phyloP scores from a whole-genome alignment of 2,113 vertebrate species.

The Cichladusa arquata region DNA sequence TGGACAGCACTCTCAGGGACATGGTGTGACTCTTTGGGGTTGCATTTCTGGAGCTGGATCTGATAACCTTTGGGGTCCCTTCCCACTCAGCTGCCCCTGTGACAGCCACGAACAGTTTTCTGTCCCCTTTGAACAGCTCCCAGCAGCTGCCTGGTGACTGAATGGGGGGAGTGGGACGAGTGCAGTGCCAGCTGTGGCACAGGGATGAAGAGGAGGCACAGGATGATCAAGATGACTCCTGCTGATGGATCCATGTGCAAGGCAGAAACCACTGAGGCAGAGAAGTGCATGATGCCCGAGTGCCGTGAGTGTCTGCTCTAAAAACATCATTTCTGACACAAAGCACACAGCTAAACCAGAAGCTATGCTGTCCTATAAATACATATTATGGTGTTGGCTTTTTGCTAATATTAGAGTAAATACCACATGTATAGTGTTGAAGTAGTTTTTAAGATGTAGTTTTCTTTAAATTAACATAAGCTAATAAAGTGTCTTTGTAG shows the following conservation, averaged over 20 bases:
- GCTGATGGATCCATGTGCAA: constrained; percentile 93
- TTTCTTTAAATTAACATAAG: too few relatives aligned
- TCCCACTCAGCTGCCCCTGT: too few relatives aligned
- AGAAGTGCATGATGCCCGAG: constrained; percentile 99
- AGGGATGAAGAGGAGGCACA: constrained; percentile 90
- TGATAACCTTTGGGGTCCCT: too few relatives aligned
- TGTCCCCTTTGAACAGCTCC: constrained; percentile 73
- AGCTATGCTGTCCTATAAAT: background rate
- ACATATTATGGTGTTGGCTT: too few relatives aligned
- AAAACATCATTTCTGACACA: background rate
- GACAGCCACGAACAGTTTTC: background rate
- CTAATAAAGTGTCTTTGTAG: too few relatives aligned
- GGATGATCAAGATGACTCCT: constrained; percentile 94
- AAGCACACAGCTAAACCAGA: background rate
- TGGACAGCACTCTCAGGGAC: background rate
- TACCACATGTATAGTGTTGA: too few relatives aligned
- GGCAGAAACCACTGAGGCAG: constrained; percentile 88
- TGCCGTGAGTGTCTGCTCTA: constrained; percentile 84
- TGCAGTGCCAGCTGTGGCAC: constrained; percentile 96
- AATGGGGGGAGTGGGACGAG: constrained; percentile 95
- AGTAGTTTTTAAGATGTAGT: too few relatives aligned
- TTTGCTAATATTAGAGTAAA: too few relatives aligned
- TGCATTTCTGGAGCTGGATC: background rate
- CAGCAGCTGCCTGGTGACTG: constrained; percentile 93
- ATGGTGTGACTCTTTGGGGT: background rate